phyloP scores from a whole-genome alignment of 35 echinoderm and acorn worm genomes.

The Patiria miniata region DNA sequence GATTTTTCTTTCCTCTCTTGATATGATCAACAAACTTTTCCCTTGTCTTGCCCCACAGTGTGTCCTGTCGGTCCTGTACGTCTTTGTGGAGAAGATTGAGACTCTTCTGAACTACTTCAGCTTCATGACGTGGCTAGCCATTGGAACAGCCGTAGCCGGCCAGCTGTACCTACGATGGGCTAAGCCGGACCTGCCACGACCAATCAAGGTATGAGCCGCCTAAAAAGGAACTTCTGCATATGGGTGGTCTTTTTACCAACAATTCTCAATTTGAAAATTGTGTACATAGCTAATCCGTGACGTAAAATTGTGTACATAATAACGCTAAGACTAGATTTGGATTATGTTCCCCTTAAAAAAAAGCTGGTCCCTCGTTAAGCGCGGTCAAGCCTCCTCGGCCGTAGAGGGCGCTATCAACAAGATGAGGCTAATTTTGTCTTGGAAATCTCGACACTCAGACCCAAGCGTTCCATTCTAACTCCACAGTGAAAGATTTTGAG shows the following conservation, averaged over 20 bases:
- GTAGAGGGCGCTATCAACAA: no score
- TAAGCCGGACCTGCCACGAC: slow-evolving; percentile 68
- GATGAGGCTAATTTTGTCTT: no score
- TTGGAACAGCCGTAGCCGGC: slow-evolving; percentile 67
- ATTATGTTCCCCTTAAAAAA: no score
- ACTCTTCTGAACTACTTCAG: slow-evolving; percentile 88
- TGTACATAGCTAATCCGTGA: not conserved
- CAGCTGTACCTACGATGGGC: slow-evolving; percentile 65
- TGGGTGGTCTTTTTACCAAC: not conserved
- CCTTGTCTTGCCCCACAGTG: slow-evolving; percentile 37
- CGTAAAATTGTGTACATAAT: no score
- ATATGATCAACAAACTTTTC: not conserved
- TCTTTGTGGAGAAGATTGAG: slow-evolving; percentile 72
- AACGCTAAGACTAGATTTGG: no score
- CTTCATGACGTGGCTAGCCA: slow-evolving; percentile 83
- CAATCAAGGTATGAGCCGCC: slow-evolving; percentile 66
- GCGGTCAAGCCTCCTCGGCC: no score
- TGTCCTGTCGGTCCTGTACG: slow-evolving; percentile 78
- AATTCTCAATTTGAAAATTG: not conserved
- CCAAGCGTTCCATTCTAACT: no score
- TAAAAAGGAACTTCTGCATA: no score
- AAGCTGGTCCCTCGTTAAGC: no score
- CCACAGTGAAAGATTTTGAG: no score
- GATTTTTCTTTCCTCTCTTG: not conserved
- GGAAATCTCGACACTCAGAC: no score